Base-by-base conservation (phyloP, 2,113 vertebrate genomes). In the Electrona antarctica region DNA sequence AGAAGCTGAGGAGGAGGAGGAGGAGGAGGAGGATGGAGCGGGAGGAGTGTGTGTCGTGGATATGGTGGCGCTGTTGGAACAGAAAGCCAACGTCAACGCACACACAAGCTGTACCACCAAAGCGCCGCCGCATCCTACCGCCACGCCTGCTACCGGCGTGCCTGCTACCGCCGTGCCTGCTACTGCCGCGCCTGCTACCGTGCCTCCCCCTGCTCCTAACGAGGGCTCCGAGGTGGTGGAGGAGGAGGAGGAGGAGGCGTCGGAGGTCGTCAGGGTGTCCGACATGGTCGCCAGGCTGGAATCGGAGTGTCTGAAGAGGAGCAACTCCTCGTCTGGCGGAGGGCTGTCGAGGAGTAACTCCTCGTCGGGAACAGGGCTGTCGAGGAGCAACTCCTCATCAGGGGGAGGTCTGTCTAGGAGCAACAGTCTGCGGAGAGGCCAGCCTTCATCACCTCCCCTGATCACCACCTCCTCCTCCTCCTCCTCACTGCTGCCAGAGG, bases 261-360 rank as follows among this genome's bases (percentile, higher is more conserved):
- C 77, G 0, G 97, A 97, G 73, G 93, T 94, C 0, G 64, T 98
- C 73, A 89, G 91, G 0, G 98, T 99, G 71, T 93, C 95, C 8
- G 96, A 98, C 88, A 96, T 98, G 95, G 97, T 99, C 65, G 97
- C 97, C 41, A 94, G 74, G 91, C 89, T 99, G 73, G 98, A 99
- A 84, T 97, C 95, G 0, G 95, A 97, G 84, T 97, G 96, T 83
- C 87, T 96, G 86, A 90, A 82, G 83, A 90, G 88, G 82, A 87
- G 87, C 29, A 15, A 0, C 21, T 21, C 21, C 21, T 21, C 21
- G 21, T 21, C 21, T 21, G 77, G 79, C 50, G 95, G 94, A 7
- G 85, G 89, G 2, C 91, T 96, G 29, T 95, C 94, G 0, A 21
- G 21, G 21, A 21, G 21, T 2, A 21, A 21, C 21, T 21, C 21